These are phyloP conservation scores for Drosophila parthenogenetica DNA, from an alignment of 2,888 invertebrate genomes.

Conservation along the genomic window DNA sequence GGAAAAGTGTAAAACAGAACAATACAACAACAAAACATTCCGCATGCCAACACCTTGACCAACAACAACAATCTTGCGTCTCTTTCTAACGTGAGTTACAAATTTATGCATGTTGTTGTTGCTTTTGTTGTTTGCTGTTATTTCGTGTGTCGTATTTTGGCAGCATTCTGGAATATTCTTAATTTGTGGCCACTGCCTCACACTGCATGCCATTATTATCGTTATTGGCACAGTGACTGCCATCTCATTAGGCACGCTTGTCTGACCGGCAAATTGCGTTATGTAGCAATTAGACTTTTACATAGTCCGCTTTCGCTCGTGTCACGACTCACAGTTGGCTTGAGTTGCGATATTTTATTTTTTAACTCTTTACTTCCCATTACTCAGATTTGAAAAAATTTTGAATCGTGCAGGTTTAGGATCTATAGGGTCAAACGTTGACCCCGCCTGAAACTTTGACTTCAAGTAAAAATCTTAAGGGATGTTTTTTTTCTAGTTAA, in stretches of 20 bases:
- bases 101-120: not conserved
- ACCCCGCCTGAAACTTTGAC: no score
- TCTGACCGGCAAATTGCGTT: slow-evolving; percentile 27
- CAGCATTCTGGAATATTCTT: slow-evolving; percentile 40
- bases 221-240: slow-evolving; percentile 14
- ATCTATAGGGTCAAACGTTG: no score
- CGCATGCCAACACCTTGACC: slow-evolving; percentile 16
- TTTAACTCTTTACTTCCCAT: no score
- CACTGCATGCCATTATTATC: slow-evolving; percentile 3
- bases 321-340: slow-evolving; percentile 1
- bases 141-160: slow-evolving; percentile 9
- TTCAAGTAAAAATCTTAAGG: no score
- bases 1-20: slow-evolving; percentile 15
- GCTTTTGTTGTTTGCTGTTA: not conserved
- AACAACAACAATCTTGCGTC: slow-evolving; percentile 1
- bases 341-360: no score
- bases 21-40: slow-evolving; percentile 7
- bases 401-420: no score
- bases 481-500: no score
- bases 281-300: slow-evolving; percentile 44
- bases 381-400: no score
- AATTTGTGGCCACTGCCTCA: not conserved
- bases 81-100: slow-evolving; percentile 5
- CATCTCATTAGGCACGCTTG: slow-evolving; percentile 10
- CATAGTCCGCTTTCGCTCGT: slow-evolving; percentile 17